Base-by-base conservation (phyloP, 2,888 invertebrate species). In the Pammene aurita region DNA sequence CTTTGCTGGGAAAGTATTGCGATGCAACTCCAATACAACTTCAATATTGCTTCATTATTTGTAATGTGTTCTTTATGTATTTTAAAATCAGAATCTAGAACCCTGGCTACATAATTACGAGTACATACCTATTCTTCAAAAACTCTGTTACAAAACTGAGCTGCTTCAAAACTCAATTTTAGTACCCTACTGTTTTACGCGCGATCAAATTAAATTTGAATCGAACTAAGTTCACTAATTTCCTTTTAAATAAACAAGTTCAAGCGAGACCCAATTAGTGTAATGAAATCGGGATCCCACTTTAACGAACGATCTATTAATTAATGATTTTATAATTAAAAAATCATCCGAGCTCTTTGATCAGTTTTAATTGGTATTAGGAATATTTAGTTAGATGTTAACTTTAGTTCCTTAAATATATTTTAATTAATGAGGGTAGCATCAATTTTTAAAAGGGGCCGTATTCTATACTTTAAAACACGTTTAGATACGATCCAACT, bases 221-320 rank as follows among this genome's bases (percentile, higher is more conserved):
- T 52, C 50, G 41, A 62, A 52, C 41, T 52, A 16, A 50, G 38
- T 48, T 41, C 50, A 62, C 41, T 62, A 62, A 62, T 62, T 62
- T 62, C 62, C 62, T 41, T 62, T 62, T 50, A 62, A 62, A 62
- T 52, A 62, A 62, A 62, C 62, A 62, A 62, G 50, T 52, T 62
- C 9, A 18, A 62, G 41, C 52, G 18, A 18, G 16, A 52, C n/a
- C 62, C 62, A 62, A 62, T 62, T 62, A 62, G 16, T 62, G 1
- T 62, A 52, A 62, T 62, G 41, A 62, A 62, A 52, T 52, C 52
- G n/a, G 62, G 18, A 26, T 61, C 50, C 50, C 34, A 52, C 38
- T 62, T 52, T 52, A 62, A 62, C 62, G 50, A 62, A 62, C n/a
- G 62, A 62, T 26, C 52, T 50, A 62, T 62, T 52, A 62, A 62